These are phyloP conservation scores for Hydrochoerus hydrochaeris DNA, from an alignment of 2,113 vertebrate species.

Conservation along the genomic window DNA sequence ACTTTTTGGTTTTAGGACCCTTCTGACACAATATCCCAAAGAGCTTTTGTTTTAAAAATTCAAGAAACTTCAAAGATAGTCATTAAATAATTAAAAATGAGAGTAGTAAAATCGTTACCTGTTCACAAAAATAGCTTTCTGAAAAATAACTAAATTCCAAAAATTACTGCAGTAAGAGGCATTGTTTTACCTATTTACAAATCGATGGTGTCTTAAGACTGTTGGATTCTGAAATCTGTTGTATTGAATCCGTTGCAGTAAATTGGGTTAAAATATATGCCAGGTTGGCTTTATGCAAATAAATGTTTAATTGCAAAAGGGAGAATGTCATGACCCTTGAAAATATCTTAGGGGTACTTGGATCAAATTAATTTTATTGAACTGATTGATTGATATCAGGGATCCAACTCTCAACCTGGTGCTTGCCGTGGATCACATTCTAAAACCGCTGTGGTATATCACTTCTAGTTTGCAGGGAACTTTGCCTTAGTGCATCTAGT, in stretches of 20 bases:
- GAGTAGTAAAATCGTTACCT: background rate
- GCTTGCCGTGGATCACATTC: background rate
- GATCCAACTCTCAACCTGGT: too few species aligned
- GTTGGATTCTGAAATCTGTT: background rate
- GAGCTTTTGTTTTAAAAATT: background rate
- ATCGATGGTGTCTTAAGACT: background rate
- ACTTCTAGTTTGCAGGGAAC: background rate
- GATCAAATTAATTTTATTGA: background rate
- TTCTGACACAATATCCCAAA: background rate
- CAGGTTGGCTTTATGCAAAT: background rate
- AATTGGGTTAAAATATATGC: conserved; percentile 21
- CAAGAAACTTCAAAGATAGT: background rate
- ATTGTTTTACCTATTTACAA: conserved; percentile 18
- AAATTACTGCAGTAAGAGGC: background rate
- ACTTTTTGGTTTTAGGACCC: background rate
- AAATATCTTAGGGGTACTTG: background rate
- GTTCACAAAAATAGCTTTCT: background rate
- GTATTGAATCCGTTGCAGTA: conserved; percentile 16
- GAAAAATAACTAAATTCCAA: background rate
- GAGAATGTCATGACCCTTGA: background rate
- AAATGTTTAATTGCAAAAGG: background rate
- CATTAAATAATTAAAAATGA: conserved; percentile 28
- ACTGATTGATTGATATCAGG: too few species aligned
- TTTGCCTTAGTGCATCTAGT: background rate
- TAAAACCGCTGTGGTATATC: background rate